A percentile compares a stretch with the other conserved stretches of the same genome.
These are phyloP conservation scores for Paralvinella palmiformis DNA, from an alignment of 1,140 invertebrate species.

Conservation along the genomic window DNA sequence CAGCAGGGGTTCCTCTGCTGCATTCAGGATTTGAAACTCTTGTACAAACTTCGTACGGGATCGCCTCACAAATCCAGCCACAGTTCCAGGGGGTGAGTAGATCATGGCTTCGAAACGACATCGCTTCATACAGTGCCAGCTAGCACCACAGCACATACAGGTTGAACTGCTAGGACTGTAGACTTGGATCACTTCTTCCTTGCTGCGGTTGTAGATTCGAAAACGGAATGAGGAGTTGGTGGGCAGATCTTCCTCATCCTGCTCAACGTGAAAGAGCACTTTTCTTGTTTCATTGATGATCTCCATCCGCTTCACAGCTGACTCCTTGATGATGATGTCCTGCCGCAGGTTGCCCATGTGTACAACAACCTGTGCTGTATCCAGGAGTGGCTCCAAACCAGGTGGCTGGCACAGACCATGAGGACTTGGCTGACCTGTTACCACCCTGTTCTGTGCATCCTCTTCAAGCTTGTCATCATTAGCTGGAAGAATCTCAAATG, in stretches of 20 bases:
- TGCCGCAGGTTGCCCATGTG: constrained; percentile 17
- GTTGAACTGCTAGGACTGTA: constrained; percentile 5
- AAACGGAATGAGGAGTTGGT: neutral
- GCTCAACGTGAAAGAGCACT: constrained; percentile 18
- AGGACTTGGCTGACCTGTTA: no score
- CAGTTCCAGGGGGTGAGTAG: constrained; percentile 11
- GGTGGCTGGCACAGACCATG: no score
- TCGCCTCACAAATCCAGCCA: constrained; percentile 17
- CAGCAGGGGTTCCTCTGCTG: constrained; percentile 11
- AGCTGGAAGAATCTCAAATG: no score
- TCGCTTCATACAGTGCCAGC: constrained; percentile 15
- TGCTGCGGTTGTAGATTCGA: neutral
- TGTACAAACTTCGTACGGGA: constrained; percentile 15
- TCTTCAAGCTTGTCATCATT: no score
- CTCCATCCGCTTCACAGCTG: constrained; percentile 9
- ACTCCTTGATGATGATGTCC: constrained; percentile 2
- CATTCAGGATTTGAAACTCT: constrained; percentile 16
- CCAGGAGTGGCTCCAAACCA: constrained; percentile 13
- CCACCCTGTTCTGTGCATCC: no score
- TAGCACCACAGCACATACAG: constrained; percentile 15
- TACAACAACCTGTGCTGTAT: constrained; percentile 16
- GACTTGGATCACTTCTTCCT: constrained; percentile 13
- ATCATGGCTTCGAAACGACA: constrained; percentile 18
- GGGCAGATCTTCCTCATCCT: constrained; percentile 7
- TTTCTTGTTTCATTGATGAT: constrained; percentile 18